These are phyloP conservation scores for Platygyra sinensis DNA, from an alignment of 64 coral and sea anemone genomes.

Conservation along the genomic window DNA sequence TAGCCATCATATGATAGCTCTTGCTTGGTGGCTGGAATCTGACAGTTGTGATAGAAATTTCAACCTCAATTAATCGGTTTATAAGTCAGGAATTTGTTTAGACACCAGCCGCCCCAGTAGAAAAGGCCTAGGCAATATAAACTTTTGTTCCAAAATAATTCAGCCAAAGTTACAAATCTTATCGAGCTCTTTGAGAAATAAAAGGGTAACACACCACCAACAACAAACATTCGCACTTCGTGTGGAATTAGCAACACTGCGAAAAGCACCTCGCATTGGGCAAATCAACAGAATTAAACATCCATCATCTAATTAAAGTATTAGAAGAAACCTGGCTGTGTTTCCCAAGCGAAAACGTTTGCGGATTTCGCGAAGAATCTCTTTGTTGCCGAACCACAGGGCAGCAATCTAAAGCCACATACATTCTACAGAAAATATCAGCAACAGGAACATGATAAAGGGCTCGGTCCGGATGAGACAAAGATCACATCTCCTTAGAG, in stretches of 20 bases:
- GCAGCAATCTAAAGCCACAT: conserved; percentile 2
- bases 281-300: neutral
- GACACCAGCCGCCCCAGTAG: neutral
- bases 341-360: neutral
- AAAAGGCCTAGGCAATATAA: neutral
- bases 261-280: neutral
- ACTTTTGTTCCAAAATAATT: neutral
- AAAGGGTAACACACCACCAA: neutral
- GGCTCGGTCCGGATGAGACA: neutral
- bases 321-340: neutral
- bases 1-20: neutral
- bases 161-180: neutral
- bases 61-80: conserved; percentile 6
- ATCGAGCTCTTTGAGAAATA: neutral
- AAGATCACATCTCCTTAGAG: neutral
- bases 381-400: neutral
- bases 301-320: neutral
- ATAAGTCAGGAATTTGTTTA: conserved; percentile 24
- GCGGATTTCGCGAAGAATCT: neutral
- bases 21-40: neutral
- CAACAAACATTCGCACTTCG: conserved; percentile 1
- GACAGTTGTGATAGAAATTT: neutral
- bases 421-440: neutral
- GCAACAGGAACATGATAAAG: neutral
- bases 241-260: neutral